Base-by-base conservation (phyloP, 2,888 invertebrate species). In the Tanypteryx hageni region DNA sequence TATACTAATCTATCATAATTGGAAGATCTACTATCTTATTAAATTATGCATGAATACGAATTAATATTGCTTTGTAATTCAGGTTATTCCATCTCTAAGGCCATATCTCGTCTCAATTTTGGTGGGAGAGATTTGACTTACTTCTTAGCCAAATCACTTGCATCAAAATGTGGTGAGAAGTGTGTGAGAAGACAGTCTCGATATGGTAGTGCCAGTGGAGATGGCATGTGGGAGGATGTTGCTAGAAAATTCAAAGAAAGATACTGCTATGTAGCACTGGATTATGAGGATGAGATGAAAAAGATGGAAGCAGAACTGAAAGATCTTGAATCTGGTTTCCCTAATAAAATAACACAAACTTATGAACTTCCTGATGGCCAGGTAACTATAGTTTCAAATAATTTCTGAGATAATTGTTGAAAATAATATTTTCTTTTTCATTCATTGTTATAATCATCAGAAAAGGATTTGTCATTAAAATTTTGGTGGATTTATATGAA, bases 91-190 rank as follows among this genome's bases (percentile, higher is more conserved):
- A 94, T 95, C 68, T 95, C 95, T 27, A 95, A 95, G 92, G 95
- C 95, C 93, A 95, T 95, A 92, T 93, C 94, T 27, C 94, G 95
- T 93, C 93, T 95, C 92, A 95, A 95, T 92, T 94, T 95, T 92
- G 95, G 95, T 86, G 95, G 95, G 44, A 93, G 95, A 92, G 95
- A 95, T 93, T 94, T 95, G 92, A 95, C 95, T 9, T 61, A 85
- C 56, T 86, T 61, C 86, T 61, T 92, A n/a, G 86, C 64, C n/a
- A 92, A 85, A 58, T 76, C 68, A 27, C 92, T 92, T 4, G 84
- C 84, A 22, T 56, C 84, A 22, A 83, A 85, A 86, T 61, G 92
- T 86, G 82, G 82, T n/a, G 89, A 89, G 18, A 89, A 89, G 31
- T 89, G 89, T 4, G 64, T 68, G n/a, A 64, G 89, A 56, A 64